These are phyloP conservation scores for Nasua narica DNA, from an alignment of 2,797 vertebrate genomes.

Conservation along the genomic window DNA sequence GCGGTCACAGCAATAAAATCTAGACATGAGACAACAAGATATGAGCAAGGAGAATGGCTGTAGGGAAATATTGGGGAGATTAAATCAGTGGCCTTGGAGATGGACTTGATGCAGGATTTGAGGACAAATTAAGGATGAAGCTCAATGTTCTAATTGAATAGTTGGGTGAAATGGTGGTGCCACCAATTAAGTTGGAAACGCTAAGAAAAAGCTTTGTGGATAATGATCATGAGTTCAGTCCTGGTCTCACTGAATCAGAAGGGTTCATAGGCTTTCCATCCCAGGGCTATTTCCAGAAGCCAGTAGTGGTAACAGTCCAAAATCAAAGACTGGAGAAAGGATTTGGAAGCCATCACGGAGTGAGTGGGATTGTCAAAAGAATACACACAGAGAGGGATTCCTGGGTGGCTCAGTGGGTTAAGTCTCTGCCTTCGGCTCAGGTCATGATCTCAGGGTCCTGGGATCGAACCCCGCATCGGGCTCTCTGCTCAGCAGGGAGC, in stretches of 20 bases:
- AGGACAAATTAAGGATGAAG: not conserved
- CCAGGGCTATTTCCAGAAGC: not conserved
- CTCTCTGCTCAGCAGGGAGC: too few species aligned
- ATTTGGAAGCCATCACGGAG: not conserved
- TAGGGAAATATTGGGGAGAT: not conserved
- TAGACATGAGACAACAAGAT: not conserved
- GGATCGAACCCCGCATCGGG: too few species aligned
- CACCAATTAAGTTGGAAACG: not conserved
- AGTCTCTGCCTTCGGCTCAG: too few species aligned
- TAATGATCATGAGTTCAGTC: not conserved
- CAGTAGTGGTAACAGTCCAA: not conserved
- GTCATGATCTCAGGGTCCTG: too few species aligned
- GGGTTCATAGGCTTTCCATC: not conserved
- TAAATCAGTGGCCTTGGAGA: not conserved
- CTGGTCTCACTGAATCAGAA: not conserved
- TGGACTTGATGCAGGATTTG: not conserved
- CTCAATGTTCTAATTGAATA: not conserved
- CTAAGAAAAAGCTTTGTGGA: not conserved
- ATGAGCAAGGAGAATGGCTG: not conserved
- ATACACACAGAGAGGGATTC: not conserved
- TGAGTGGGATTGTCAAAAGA: not conserved
- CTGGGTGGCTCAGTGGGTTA: too few species aligned
- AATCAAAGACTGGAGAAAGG: not conserved
- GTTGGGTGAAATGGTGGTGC: not conserved
- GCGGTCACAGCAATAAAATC: not conserved